Conservation (phyloP, 2,888 invertebrate species). For the Philereme vetulata region DNA sequence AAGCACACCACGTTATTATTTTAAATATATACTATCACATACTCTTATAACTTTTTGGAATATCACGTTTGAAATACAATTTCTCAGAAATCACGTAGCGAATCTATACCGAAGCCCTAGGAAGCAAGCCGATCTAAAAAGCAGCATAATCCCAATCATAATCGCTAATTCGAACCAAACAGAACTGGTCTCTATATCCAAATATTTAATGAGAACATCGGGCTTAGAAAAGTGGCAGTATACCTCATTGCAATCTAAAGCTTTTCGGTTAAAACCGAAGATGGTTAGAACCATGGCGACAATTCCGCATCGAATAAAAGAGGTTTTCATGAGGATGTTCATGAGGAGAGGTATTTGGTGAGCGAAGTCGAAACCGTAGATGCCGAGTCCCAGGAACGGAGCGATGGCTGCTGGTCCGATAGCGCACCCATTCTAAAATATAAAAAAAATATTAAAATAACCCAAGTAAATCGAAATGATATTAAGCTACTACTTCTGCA, state of each 20-base stretch:
- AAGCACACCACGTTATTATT: slow-evolving; percentile 1
- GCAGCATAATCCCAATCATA: slow-evolving; percentile 78
- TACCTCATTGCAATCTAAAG: slow-evolving; percentile 83
- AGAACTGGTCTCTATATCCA: slow-evolving; percentile 83
- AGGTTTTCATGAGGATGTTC: slow-evolving; percentile 86
- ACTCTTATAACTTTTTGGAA: slow-evolving; percentile 30
- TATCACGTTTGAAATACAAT: slow-evolving; percentile 30
- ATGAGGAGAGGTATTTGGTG: slow-evolving; percentile 84
- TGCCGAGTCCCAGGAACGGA: slow-evolving; percentile 86
- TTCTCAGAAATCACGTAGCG: slow-evolving; percentile 60
- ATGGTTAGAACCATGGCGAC: slow-evolving; percentile 85
- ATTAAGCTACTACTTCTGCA: too few species aligned
- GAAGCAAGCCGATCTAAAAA: slow-evolving; percentile 84
- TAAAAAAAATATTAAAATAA: slow-evolving; percentile 1
- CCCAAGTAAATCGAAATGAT: neutral
- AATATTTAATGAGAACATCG: slow-evolving; percentile 83
- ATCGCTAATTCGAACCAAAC: slow-evolving; percentile 82
- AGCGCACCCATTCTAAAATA: slow-evolving; percentile 86
- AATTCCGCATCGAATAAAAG: slow-evolving; percentile 86
- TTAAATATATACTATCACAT: slow-evolving; percentile 28
- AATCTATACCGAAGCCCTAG: slow-evolving; percentile 83
- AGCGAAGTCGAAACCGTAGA: slow-evolving; percentile 89
- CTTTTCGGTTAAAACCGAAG: slow-evolving; percentile 85
- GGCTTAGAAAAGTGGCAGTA: slow-evolving; percentile 88
- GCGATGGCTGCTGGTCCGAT: slow-evolving; percentile 87